phyloP scores from a whole-genome alignment of 1,140 invertebrate genomes.

The Venturia canescens region DNA sequence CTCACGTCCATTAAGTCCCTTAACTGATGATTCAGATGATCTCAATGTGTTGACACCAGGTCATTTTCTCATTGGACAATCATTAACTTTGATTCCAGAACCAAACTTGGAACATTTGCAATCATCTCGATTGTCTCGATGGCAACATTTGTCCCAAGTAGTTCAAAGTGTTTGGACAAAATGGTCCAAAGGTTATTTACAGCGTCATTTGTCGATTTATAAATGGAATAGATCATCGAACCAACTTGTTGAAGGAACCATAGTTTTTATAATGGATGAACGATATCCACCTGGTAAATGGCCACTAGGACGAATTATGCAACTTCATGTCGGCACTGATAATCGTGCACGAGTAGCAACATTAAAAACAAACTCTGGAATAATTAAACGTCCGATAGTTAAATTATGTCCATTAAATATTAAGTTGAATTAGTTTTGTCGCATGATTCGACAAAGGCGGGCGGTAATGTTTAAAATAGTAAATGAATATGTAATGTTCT shows the following conservation, averaged over 20 bases:
- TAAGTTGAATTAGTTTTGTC: not conserved
- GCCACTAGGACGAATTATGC: constrained; percentile 51
- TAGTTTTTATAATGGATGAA: constrained; percentile 27
- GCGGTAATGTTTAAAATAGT: constrained; percentile 10
- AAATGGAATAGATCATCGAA: not conserved
- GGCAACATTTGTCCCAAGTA: not conserved
- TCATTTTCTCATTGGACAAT: constrained; percentile 8
- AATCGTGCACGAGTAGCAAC: constrained; percentile 57
- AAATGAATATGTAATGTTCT: too few relatives aligned
- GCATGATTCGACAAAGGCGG: not conserved
- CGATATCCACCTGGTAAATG: constrained; percentile 25
- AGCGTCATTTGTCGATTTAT: not conserved
- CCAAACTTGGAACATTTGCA: not conserved
- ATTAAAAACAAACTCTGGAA: constrained; percentile 45
- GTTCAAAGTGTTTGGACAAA: not conserved
- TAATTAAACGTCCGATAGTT: constrained; percentile 35
- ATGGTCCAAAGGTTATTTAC: constrained; percentile 3
- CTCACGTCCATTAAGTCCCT: constrained; percentile 44
- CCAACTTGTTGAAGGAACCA: not conserved
- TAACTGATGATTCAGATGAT: not conserved
- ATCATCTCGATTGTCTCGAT: not conserved
- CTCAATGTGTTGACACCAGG: constrained; percentile 7
- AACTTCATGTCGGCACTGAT: constrained; percentile 57
- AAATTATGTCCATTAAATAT: not conserved
- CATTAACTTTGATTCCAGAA: not conserved